phyloP scores from a whole-genome alignment of 2,113 vertebrate species.

The Pardalotus punctatus region DNA sequence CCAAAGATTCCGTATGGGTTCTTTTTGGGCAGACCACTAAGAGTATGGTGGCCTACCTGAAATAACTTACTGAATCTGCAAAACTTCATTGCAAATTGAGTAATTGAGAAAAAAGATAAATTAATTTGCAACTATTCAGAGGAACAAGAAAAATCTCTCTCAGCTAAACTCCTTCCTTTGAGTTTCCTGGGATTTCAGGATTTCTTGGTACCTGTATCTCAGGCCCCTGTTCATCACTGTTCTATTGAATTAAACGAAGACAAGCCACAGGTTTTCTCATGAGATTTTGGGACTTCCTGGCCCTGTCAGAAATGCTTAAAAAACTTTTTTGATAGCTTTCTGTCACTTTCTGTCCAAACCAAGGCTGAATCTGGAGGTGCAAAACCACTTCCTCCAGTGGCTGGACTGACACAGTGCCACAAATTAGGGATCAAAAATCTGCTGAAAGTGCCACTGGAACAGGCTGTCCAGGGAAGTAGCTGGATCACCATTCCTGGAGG shows the following conservation, averaged over 20 bases:
- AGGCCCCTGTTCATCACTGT: background rate
- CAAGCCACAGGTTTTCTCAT: background rate
- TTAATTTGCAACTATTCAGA: background rate
- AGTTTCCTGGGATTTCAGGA: background rate
- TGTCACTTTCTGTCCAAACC: background rate
- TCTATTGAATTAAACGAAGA: background rate
- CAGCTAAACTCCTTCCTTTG: background rate
- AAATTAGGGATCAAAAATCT: background rate
- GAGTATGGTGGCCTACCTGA: background rate
- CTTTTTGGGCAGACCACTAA: background rate
- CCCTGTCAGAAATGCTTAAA: background rate
- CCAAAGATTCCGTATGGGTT: background rate
- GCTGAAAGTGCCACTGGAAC: background rate
- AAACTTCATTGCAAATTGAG: background rate
- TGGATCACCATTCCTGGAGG: background rate
- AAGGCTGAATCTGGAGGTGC: background rate
- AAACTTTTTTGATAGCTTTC: background rate
- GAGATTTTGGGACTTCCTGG: background rate
- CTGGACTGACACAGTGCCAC: background rate
- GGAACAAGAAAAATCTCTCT: background rate
- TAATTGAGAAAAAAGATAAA: background rate
- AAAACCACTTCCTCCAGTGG: background rate
- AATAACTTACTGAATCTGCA: background rate
- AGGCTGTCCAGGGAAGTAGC: background rate
- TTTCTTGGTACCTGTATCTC: background rate